Base-by-base conservation (phyloP, 1,140 invertebrate species). In the Sarcophaga peregrina region DNA sequence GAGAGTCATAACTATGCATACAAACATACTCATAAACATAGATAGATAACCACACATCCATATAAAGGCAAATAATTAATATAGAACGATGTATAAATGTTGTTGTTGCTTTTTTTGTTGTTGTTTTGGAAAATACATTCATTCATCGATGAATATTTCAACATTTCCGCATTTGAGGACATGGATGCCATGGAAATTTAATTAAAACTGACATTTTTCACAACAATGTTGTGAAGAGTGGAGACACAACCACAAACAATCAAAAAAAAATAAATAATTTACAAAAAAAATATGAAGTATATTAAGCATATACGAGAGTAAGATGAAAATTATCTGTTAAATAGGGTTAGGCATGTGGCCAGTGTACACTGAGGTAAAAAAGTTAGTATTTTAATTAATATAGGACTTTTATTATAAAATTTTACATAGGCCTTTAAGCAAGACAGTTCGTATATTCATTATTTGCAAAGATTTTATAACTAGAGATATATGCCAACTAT, bases 121-220 rank as follows among this genome's bases (percentile, higher is more conserved):
- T 10, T 72, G 11, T 72, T 20, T 72, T 72, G n/a, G 8, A 72
- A 72, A 72, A 20, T 20, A 72, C 37, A n/a, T n/a, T n/a, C n/a
- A n/a, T 72, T 20, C 48, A 52, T 78, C 75, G 45, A 62, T 81
- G 85, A 86, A 85, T 86, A 85, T 85, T 85, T 85, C 83, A 86
- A 86, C 84, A 85, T 86, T 85, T 86, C 84, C 86, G 84, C 83
- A 85, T 83, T 84, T 85, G 86, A 82, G 85, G 85, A 82, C 84
- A 85, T 84, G 84, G 86, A 84, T 86, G 85, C 85, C 85, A 85
- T 86, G 75, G 82, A 84, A 85, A 86, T 86, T 86, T 86, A 86
- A 86, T 86, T 86, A 86, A 86, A 86, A 86, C 83, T 85, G 85
- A 82, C 83, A 86, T 84, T 83, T 82, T 82, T 82, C 74, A 68